These are phyloP conservation scores for Cryptomyrus ogoouensis DNA, from an alignment of 2,113 vertebrate genomes.

Conservation along the genomic window DNA sequence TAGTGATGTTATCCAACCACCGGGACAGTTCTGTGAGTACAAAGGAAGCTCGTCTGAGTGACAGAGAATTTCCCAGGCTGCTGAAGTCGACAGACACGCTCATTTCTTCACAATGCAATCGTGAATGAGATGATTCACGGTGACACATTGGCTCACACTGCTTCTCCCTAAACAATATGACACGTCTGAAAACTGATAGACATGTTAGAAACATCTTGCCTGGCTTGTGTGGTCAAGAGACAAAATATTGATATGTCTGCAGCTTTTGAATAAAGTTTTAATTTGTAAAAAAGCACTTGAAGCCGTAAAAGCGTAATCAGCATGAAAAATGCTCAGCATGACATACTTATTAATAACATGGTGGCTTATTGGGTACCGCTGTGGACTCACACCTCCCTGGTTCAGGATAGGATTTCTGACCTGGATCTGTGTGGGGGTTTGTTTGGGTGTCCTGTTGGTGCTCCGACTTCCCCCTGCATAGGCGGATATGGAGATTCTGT, in stretches of 20 bases:
- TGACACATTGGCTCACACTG: background rate
- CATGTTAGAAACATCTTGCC: background rate
- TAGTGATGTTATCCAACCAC: background rate
- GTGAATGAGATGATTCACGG: background rate
- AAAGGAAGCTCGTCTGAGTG: background rate
- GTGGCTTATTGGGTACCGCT: background rate
- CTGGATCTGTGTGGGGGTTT: background rate
- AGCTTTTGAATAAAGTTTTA: background rate
- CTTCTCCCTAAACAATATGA: background rate
- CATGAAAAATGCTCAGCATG: background rate
- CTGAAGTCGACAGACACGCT: background rate
- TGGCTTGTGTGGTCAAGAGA: background rate
- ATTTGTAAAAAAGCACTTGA: background rate
- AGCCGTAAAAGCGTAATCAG: background rate
- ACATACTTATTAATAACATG: background rate
- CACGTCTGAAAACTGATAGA: background rate
- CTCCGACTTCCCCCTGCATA: background rate
- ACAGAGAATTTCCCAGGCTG: constrained; percentile 3
- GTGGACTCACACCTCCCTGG: background rate
- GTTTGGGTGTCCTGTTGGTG: background rate
- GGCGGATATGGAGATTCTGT: background rate
- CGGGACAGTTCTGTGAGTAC: background rate
- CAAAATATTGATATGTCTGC: background rate
- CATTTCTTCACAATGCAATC: background rate
- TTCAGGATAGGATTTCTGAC: background rate